phyloP scores from a whole-genome alignment of 2,797 vertebrate genomes.

The Capromys pilorides region DNA sequence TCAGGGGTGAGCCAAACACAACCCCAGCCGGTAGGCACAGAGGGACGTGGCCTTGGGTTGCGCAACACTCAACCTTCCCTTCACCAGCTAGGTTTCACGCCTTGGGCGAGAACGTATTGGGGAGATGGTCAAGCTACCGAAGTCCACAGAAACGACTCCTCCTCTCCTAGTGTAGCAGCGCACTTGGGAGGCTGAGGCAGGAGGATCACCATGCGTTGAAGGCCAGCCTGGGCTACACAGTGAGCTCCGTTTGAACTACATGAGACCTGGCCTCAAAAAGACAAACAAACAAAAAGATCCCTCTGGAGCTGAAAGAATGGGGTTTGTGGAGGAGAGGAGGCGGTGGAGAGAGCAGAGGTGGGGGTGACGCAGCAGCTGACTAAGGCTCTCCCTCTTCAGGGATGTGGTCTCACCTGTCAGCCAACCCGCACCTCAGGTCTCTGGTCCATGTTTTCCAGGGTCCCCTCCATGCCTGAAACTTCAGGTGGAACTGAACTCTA shows the following conservation, averaged over 20 bases:
- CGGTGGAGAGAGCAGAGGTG: neutral
- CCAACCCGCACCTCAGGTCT: conserved; percentile 70
- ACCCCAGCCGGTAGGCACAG: neutral
- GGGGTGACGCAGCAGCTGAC: neutral
- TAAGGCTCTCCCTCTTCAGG: neutral
- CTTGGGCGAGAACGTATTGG: neutral
- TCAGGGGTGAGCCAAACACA: neutral
- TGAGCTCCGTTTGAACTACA: neutral
- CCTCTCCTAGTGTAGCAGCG: neutral
- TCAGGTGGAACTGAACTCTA: neutral
- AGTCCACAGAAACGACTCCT: neutral
- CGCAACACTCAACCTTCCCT: neutral
- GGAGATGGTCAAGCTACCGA: neutral
- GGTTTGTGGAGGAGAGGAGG: neutral
- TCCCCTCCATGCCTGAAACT: neutral
- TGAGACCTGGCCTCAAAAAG: neutral
- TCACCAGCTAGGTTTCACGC: neutral
- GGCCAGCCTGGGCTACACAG: neutral
- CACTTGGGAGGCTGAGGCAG: neutral
- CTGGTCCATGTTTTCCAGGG: conserved; percentile 45
- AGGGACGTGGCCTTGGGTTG: neutral
- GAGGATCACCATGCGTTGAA: neutral
- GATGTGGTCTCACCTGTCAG: conserved; percentile 79
- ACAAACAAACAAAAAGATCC: neutral
- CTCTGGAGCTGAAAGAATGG: neutral